These are phyloP conservation scores for Corella eumyota DNA, from an alignment of 23 tunicate genomes.

Conservation along the genomic window DNA sequence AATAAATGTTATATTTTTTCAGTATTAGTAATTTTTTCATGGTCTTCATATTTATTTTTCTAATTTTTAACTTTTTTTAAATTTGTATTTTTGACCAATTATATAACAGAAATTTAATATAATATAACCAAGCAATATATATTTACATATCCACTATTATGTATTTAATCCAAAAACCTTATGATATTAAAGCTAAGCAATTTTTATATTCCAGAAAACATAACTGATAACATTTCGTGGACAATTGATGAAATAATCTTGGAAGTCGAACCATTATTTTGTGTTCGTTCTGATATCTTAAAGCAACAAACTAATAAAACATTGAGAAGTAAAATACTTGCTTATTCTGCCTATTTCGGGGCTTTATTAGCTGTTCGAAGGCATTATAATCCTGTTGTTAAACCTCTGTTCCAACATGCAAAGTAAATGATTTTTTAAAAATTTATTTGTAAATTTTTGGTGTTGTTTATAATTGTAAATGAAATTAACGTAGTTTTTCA, in stretches of 20 bases:
- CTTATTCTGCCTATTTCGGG: conserved; percentile 69
- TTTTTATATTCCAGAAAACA: conserved; percentile 6
- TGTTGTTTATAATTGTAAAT: not conserved
- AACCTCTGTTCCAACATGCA: conserved; percentile 60
- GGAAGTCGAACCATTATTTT: conserved; percentile 16
- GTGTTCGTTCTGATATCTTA: conserved; percentile 33
- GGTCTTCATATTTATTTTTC: no score
- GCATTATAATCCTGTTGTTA: conserved; percentile 22
- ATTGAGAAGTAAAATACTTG: conserved; percentile 33
- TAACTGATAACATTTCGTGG: conserved; percentile 35
- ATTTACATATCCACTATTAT: no score
- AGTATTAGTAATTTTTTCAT: no score
- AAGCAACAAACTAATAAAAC: conserved; percentile 11
- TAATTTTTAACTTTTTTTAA: no score
- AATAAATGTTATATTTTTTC: no score
- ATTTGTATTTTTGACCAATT: no score
- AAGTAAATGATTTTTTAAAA: conserved; percentile 23
- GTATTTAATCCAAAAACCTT: no score
- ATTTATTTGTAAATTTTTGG: not conserved
- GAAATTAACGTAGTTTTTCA: no score
- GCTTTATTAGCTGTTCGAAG: conserved; percentile 35
- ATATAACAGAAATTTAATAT: no score
- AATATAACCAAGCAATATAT: no score
- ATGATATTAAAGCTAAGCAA: no score
- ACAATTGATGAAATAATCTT: conserved; percentile 25